phyloP scores from a whole-genome alignment of 92 coral and sea anemone genomes.

The Epizoanthus stellaris region DNA sequence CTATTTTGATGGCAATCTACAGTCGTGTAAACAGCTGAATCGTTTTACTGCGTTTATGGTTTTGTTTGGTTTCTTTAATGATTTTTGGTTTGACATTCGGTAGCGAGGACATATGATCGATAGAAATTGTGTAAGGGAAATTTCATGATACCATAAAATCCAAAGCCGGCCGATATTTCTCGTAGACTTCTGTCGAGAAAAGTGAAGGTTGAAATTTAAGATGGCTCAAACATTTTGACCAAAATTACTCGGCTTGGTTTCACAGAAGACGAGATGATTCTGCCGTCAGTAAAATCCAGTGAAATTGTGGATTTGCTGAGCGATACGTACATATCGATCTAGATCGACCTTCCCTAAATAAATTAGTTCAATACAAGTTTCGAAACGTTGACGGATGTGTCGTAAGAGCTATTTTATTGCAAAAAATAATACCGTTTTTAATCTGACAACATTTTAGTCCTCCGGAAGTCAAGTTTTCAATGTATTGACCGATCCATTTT shows the following conservation, averaged over 20 bases:
- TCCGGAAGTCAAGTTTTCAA: slow-evolving; percentile 43
- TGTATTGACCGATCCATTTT: not conserved
- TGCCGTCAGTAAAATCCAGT: not conserved
- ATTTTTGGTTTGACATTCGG: slow-evolving; percentile 16
- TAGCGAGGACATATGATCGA: slow-evolving; percentile 14
- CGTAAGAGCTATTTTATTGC: not conserved
- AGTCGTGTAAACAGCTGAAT: slow-evolving; percentile 15
- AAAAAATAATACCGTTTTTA: not conserved
- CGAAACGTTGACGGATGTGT: not conserved
- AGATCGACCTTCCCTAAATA: not conserved
- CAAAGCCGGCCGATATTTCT: not conserved
- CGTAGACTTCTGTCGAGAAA: not conserved
- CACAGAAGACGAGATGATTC: not conserved
- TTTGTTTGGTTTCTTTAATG: slow-evolving; percentile 39
- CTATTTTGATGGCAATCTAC: not conserved
- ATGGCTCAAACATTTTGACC: not conserved
- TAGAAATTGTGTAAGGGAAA: not conserved
- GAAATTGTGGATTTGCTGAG: not conserved
- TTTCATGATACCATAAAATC: slow-evolving; percentile 15
- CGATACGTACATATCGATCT: not conserved
- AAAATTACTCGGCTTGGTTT: not conserved
- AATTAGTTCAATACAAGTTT: not conserved
- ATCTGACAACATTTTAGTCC: slow-evolving; percentile 10
- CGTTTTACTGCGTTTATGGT: not conserved
- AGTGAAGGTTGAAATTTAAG: not conserved